Conservation (phyloP, 2,797 vertebrate genomes). For the Jordanella pulchra region DNA sequence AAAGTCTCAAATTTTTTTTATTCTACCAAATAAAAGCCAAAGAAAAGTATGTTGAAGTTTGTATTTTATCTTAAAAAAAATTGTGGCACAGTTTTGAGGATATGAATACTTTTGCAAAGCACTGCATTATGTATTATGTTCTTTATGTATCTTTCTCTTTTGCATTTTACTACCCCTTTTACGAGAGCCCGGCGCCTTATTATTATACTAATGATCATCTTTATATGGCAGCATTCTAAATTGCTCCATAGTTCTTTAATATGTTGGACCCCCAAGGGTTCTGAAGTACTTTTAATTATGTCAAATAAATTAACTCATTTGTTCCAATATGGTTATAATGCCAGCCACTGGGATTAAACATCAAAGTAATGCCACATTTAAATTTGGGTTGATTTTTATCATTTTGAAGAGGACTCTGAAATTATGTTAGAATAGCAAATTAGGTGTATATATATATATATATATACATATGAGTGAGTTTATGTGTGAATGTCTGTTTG, state of each 20-base stretch:
- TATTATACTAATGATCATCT: neutral
- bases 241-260: neutral
- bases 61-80: neutral
- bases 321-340: constrained; percentile 2
- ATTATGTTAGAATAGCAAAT: constrained; percentile 34
- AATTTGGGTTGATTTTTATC: constrained; percentile 15
- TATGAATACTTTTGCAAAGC: neutral
- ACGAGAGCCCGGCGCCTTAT: neutral
- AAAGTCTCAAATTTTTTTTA: no score
- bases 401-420: constrained; percentile 19
- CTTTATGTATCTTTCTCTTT: neutral
- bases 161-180: constrained; percentile 15
- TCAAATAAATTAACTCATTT: constrained; percentile 2
- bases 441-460: constrained; percentile 5
- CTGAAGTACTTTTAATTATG: neutral
- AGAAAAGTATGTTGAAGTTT: neutral
- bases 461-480: neutral
- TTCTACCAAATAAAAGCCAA: neutral
- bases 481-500: constrained; percentile 11
- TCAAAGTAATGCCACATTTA: constrained; percentile 5
- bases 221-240: neutral
- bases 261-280: neutral
- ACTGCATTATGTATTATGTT: neutral
- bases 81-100: neutral
- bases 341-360: neutral